Base-by-base conservation (phyloP, 2,113 vertebrate genomes). In the Agelaius tricolor region DNA sequence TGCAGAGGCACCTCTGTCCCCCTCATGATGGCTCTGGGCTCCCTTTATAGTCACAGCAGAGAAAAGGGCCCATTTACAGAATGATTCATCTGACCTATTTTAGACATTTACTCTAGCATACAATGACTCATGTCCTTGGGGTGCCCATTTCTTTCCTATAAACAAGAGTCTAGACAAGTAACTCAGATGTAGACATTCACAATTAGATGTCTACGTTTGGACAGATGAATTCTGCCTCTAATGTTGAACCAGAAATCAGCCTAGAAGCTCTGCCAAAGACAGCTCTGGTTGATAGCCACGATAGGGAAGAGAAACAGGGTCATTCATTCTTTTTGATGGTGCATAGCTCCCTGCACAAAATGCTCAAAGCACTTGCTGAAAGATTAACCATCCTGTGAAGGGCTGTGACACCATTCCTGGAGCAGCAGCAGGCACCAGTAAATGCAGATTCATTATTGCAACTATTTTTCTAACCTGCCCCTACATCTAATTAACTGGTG, bases 151-250 rank as follows among this genome's bases (percentile, higher is more conserved):
- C 94, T 97, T 97, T 94, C 94, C 94, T 94, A 95, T 94, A 97
- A 97, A 97, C 95, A 97, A 92, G 91, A 96, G 96, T 96, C 96
- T 95, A 97, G 94, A 97, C 96, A 93, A 97, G 91, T 87, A 96
- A 94, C 90, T 95, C 83, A 41, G 80, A 95, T 94, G 93, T 96
- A 95, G 96, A 94, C 94, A 94, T 94, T 83, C 89, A 93, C 94
- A 95, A 94, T 95, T 94, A 95, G 89, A 78, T 92, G 93, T 93
- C 95, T 94, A 85, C 78, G 28, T 93, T 94, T 74, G 84, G 91
- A 91, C 91, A 96, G 91, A 97, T 92, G 65, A 93, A 96, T 95
- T 84, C 91, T 94, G 84, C 66, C 80, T 81, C 89, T 84, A 89
- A 94, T 30, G 69, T 67, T 82, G 83, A 84, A 89, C 31, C 76